These are phyloP conservation scores for Lathamus discolor DNA, from an alignment of 2,113 vertebrate species.

Conservation along the genomic window DNA sequence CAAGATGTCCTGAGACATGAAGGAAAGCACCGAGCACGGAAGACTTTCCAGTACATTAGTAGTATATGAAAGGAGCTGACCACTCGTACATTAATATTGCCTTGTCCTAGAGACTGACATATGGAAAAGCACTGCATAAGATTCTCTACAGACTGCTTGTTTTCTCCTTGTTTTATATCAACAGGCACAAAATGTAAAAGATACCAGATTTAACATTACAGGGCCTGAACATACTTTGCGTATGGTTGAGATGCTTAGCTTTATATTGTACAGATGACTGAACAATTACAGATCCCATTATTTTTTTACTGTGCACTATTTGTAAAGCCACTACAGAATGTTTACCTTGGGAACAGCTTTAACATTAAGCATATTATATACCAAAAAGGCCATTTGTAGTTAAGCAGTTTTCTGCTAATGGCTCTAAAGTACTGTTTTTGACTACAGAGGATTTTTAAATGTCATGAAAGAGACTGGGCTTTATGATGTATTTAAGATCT, in stretches of 20 bases:
- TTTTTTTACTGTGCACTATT: constrained; percentile 17
- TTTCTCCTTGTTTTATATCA: constrained; percentile 57
- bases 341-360: constrained; percentile 12
- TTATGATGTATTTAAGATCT: neutral
- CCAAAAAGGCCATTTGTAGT: neutral
- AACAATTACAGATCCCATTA: neutral
- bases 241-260: neutral
- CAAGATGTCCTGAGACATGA: constrained; percentile 74
- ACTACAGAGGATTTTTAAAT: neutral
- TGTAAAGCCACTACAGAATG: constrained; percentile 1
- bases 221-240: neutral
- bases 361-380: constrained; percentile 8
- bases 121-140: constrained; percentile 77
- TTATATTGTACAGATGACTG: neutral
- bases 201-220: neutral
- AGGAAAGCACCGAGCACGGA: constrained; percentile 76
- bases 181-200: neutral
- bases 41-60: constrained; percentile 93
- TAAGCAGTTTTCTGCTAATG: neutral
- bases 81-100: constrained; percentile 75
- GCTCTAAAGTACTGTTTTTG: neutral
- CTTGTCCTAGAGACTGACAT: constrained; percentile 75
- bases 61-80: constrained; percentile 83
- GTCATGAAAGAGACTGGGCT: neutral
- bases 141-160: constrained; percentile 64